phyloP scores from a whole-genome alignment of 2,797 vertebrate genomes.

The Masticophis lateralis region DNA sequence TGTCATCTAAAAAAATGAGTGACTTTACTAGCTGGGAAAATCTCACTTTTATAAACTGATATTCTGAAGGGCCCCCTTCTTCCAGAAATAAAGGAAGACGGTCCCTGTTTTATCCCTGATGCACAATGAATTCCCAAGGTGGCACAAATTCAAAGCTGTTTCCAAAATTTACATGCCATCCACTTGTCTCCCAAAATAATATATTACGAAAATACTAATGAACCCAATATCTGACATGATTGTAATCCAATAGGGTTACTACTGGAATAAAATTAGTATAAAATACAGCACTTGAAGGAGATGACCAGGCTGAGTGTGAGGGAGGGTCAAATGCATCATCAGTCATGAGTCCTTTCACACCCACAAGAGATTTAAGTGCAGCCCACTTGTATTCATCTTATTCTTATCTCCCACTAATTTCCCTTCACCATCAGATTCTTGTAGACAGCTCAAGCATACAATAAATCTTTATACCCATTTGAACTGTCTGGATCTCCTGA shows the following conservation, averaged over 20 bases:
- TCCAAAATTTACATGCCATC: neutral
- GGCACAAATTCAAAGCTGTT: neutral
- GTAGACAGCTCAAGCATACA: neutral
- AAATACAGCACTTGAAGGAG: too few relatives aligned
- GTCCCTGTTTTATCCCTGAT: neutral
- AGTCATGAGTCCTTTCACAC: too few relatives aligned
- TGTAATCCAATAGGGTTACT: neutral
- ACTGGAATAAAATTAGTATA: too few relatives aligned
- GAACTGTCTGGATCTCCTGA: neutral
- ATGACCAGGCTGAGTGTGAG: too few relatives aligned
- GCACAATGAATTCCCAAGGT: neutral
- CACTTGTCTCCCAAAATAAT: neutral
- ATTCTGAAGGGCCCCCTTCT: neutral
- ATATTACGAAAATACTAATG: neutral
- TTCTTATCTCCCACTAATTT: neutral
- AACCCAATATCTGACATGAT: neutral
- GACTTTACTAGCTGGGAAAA: neutral
- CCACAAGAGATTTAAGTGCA: neutral
- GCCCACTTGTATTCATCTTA: neutral
- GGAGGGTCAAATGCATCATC: too few relatives aligned
- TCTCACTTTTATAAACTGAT: neutral
- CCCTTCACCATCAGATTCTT: neutral
- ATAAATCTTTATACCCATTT: neutral
- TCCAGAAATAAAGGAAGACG: neutral
- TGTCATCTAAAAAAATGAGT: slow-evolving; percentile 14